These are phyloP conservation scores for Xanthia icteritia DNA, from an alignment of 2,888 invertebrate genomes.

Conservation along the genomic window DNA sequence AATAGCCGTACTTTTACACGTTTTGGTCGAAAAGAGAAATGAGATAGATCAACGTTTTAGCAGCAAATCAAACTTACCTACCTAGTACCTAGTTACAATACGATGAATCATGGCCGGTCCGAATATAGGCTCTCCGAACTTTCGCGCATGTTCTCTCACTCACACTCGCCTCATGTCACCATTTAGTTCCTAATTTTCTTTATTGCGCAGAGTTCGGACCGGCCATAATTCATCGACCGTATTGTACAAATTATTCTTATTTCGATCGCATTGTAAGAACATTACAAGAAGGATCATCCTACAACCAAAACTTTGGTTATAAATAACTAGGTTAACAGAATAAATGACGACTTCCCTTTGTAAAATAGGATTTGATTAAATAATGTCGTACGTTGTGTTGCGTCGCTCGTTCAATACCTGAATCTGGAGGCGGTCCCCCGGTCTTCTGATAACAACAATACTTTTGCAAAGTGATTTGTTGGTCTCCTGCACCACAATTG, in stretches of 20 bases:
- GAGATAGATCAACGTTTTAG: too few relatives aligned
- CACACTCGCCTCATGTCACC: too few relatives aligned
- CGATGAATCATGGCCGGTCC: too few relatives aligned
- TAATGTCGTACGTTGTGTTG: constrained; percentile 16
- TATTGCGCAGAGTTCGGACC: neutral
- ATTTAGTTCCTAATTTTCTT: too few relatives aligned
- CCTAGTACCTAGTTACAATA: neutral
- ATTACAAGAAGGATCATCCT: neutral
- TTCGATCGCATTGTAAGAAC: neutral
- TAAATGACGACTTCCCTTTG: constrained; percentile 32
- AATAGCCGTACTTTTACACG: neutral
- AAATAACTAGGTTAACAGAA: constrained; percentile 30
- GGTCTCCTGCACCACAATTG: neutral
- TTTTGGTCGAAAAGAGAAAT: neutral
- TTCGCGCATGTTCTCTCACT: too few relatives aligned
- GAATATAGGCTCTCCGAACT: too few relatives aligned
- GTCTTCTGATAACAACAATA: neutral
- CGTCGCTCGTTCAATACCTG: neutral
- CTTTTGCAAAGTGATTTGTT: neutral
- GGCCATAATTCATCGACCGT: neutral
- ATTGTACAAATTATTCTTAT: neutral
- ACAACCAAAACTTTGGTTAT: constrained; percentile 10
- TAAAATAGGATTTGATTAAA: constrained; percentile 34
- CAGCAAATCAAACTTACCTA: too few relatives aligned
- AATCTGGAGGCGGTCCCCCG: constrained; percentile 11